These are phyloP conservation scores for Argopecten irradians DNA, from an alignment of 1,140 invertebrate species.

Conservation along the genomic window DNA sequence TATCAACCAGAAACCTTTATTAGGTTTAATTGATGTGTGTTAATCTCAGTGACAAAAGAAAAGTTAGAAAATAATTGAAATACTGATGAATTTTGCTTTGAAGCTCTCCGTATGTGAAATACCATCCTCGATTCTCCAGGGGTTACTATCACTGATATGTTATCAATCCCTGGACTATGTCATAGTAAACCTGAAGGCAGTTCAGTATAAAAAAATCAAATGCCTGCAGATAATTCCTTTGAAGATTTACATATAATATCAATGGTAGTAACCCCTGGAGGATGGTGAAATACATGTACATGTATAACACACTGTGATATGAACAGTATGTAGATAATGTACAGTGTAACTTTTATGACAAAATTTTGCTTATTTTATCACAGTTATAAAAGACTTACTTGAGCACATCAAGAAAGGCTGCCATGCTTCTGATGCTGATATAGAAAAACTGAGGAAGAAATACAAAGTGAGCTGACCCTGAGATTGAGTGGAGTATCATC, in stretches of 20 bases:
- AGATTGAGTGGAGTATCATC: not conserved
- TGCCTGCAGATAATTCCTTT: no score
- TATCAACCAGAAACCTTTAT: not conserved
- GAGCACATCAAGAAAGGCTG: constrained; percentile 28
- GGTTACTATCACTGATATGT: no score
- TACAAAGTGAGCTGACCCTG: constrained; percentile 42
- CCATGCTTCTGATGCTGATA: constrained; percentile 28
- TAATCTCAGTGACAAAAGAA: no score
- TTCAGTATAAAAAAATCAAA: no score
- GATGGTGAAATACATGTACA: not conserved
- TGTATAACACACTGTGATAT: not conserved
- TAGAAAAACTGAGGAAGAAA: constrained; percentile 48
- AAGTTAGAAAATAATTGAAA: no score
- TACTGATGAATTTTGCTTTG: no score
- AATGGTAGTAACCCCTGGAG: not conserved
- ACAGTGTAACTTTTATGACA: not conserved
- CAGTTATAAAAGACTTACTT: constrained; percentile 51
- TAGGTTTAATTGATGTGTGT: not conserved
- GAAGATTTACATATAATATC: not conserved
- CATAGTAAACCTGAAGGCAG: no score
- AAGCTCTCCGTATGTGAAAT: no score
- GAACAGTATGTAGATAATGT: not conserved
- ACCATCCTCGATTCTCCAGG: no score
- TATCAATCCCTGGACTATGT: no score
- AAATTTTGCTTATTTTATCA: constrained; percentile 32